These are phyloP conservation scores for rat (Rattus norvegicus) DNA, from an alignment of 2,113 vertebrate genomes.

Conservation along the genomic window GRCr8 NC_086024.1:55075001-55075500, in stretches of 20 bases:
- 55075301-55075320: background rate
- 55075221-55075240: background rate
- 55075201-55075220: background rate
- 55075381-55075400: conserved; percentile 50
- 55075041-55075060: background rate
- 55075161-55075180: background rate
- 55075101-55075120: background rate
- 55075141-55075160: background rate
- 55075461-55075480: background rate
- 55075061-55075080: background rate
- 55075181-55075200: background rate
- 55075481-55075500: background rate
- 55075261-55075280: background rate
- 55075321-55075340: background rate
- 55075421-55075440: conserved; percentile 10
- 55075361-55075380: conserved; percentile 33
- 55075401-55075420: background rate
- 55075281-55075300: background rate
- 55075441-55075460: conserved; percentile 57
- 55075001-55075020: background rate
- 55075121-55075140: background rate
- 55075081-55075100: background rate
- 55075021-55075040: background rate
- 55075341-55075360: background rate
- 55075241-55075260: background rate